A percentile compares a stretch with the other conserved stretches of the same genome.
Conservation (phyloP, 2,888 invertebrate species). For the Bembecia ichneumoniformis region DNA sequence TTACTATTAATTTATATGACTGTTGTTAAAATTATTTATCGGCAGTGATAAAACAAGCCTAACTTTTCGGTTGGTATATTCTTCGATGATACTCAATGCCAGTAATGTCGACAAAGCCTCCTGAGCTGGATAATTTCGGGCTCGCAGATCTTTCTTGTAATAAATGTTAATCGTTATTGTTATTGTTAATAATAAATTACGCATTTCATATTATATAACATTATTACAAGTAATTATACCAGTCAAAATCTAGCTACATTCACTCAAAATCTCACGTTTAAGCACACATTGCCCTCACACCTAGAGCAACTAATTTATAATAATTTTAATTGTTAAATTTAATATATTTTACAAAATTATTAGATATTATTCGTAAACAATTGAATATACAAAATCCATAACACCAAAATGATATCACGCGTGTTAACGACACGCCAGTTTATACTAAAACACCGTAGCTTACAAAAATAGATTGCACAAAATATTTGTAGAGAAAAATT, state of each 20-base stretch:
- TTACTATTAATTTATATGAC: constrained; percentile 40
- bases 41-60: constrained; percentile 68
- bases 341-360: too few relatives aligned
- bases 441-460: constrained; percentile 27
- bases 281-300: constrained; percentile 48
- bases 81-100: background rate
- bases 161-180: constrained; percentile 22
- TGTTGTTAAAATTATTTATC: constrained; percentile 56
- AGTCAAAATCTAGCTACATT: constrained; percentile 52
- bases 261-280: constrained; percentile 54
- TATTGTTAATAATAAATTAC: constrained; percentile 35
- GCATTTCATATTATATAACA: constrained; percentile 32
- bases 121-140: constrained; percentile 7
- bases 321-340: constrained; percentile 43
- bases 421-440: constrained; percentile 29
- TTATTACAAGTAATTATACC: constrained; percentile 46
- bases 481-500: constrained; percentile 48
- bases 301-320: constrained; percentile 48
- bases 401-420: constrained; percentile 60
- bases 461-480: constrained; percentile 70
- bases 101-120: constrained; percentile 14
- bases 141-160: constrained; percentile 12
- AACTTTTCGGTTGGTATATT: constrained; percentile 27
- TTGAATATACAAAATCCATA: constrained; percentile 57
- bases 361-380: constrained; percentile 58